Evolutionary conservation across 2,113 vertebrate species (phyloP), one percentile per base, ranked within the genome.

Genomic region (Chaetura pelagica): DNA sequence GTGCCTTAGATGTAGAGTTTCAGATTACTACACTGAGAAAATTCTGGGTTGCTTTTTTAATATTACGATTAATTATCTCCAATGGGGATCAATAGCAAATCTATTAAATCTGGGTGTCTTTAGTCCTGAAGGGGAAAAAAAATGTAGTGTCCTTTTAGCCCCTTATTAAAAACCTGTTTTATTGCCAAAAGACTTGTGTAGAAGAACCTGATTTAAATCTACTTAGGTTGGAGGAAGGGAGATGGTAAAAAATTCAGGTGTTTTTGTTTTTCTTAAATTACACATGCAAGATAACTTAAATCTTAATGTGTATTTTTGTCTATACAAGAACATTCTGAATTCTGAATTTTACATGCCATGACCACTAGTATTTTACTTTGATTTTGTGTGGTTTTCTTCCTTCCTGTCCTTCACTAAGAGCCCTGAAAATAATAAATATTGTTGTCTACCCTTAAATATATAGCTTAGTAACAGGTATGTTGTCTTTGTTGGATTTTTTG

Each of bases 281-380:
- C 3, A n/a, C 3, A 18, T 49, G 15, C 23, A 40, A 55, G 75
- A 18, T 8, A 64, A 14, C 24, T 15, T 21, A 48, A 48, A 48
- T 48, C 46, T 48, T 7, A 48, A 61, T 9, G 2, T 4, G 1
- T 77, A 5, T 32, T 48, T 51, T 46, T 61, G 1, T 49, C 1
- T 51, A 9, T 30, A 26, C 77, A 52, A 75, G 30, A 15, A 87
- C 74, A 21, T 8, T 13, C 38, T 54, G 10, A 55, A 64, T 48
- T 80, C 34, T 51, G 19, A 29, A 8, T 62, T 74, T 71, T 34
- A 74, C 64, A 46, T 30, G 8, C 40, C 6, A 12, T 35, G 76
- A 4, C 55, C 68, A 27, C 21, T 81, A 23, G 40, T 62, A 34
- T 79, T 62, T 79, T 29, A 10, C 34, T 38, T 61, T 15, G 32